Percentiles rank a stretch among this genome's conserved stretches.
Evolutionary conservation across 2,797 vertebrate genomes (phyloP).

Genomic region (Notolabrus celidotus): DNA sequence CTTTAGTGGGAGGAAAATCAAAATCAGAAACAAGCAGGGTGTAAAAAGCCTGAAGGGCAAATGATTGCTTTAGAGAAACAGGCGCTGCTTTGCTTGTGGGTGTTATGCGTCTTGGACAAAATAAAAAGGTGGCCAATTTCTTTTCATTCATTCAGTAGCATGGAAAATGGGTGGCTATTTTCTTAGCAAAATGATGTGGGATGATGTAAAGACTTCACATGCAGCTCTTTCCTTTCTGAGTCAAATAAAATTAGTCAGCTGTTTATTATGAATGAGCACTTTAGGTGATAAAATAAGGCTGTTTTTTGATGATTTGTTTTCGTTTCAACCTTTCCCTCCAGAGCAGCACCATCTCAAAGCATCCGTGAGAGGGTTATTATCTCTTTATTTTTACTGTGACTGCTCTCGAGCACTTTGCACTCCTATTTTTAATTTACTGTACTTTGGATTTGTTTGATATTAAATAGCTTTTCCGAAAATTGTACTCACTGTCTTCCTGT

Average conservation of each 20-base stretch:
- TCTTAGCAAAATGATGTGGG: slow-evolving; percentile 42
- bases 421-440: slow-evolving; percentile 57
- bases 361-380: slow-evolving; percentile 47
- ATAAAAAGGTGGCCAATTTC: slow-evolving; percentile 74
- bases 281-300: slow-evolving; percentile 40
- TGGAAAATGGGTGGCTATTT: slow-evolving; percentile 66
- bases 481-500: slow-evolving; percentile 38
- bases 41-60: slow-evolving; percentile 58
- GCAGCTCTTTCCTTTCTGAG: slow-evolving; percentile 51
- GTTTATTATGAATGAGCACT: slow-evolving; percentile 54
- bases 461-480: slow-evolving; percentile 74
- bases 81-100: slow-evolving; percentile 54
- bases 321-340: slow-evolving; percentile 22
- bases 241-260: slow-evolving; percentile 61
- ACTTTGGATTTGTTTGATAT: slow-evolving; percentile 68
- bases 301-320: slow-evolving; percentile 59
- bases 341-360: slow-evolving; percentile 38
- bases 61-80: slow-evolving; percentile 70
- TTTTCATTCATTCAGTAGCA: slow-evolving; percentile 74
- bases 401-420: slow-evolving; percentile 69
- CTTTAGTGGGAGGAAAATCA: slow-evolving; percentile 41
- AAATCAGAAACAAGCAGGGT: slow-evolving; percentile 62
- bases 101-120: slow-evolving; percentile 63
- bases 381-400: slow-evolving; percentile 42
- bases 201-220: slow-evolving; percentile 33